Evolutionary conservation across 2,797 vertebrate species (phyloP), one percentile per base, ranked within the genome.

Genomic region (Sebastes cheni): DNA sequence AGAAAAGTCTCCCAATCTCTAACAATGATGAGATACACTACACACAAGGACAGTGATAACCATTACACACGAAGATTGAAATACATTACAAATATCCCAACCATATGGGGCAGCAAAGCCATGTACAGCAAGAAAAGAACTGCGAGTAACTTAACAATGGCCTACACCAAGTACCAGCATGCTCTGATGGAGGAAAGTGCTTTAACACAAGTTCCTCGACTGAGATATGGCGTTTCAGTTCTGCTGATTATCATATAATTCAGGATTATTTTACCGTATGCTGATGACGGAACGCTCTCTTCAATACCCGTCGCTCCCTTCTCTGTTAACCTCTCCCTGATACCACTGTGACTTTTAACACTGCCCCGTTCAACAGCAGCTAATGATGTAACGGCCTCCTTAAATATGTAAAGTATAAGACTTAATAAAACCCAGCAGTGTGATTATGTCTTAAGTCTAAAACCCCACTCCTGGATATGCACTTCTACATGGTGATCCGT

Each of bases 381-480:
- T 94, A 93, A 94, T 92, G 90, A 94, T 95, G 94, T 94, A 94
- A 95, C 92, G 67, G 91, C 78, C 92, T 91, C 91, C 89, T 95
- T 94, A 95, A 95, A 95, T 95, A 95, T 95, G 95, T 94, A 95
- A 95, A 95, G 90, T 93, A 94, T 92, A 87, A 91, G 82, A 86
- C 91, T 92, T 95, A 91, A 93, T 93, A 92, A 95, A 93, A 92
- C 86, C 85, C 88, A 55, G 75, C 69, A 77, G 79, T 81, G 85
- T 87, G 92, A 95, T 94, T 94, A 93, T 90, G 88, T 87, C 80
- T 91, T 93, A 86, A 91, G 86, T 91, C 88, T 87, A 85, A 91
- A 88, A 81, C 91, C 91, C 72, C 67, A 81, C 89, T 94, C 85
- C 89, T 90, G 88, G 91, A 86, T 91, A 80, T 92, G 90, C 82